These are phyloP conservation scores for Pantherophis guttatus DNA, from an alignment of 2,113 vertebrate genomes.

Conservation along the genomic window DNA sequence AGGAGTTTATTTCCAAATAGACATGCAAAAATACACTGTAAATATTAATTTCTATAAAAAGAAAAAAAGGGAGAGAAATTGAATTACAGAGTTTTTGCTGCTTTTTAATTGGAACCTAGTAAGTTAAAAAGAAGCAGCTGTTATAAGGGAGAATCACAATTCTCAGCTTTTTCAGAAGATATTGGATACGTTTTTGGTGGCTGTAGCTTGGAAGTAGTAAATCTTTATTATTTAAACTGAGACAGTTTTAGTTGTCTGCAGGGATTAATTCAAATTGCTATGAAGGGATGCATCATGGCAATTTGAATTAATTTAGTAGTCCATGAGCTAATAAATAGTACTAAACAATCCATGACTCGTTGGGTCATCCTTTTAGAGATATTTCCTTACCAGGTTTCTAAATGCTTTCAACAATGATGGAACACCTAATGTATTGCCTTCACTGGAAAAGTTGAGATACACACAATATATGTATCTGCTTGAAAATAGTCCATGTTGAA, in stretches of 20 bases:
- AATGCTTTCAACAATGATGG: no score
- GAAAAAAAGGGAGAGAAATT: neutral
- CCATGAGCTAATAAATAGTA: accelerated
- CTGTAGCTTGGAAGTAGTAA: neutral
- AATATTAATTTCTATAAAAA: neutral
- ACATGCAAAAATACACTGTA: neutral
- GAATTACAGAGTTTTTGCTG: neutral
- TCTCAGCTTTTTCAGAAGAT: neutral
- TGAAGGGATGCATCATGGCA: no score
- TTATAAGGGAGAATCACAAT: neutral
- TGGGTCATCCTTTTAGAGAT: no score
- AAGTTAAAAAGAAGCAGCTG: neutral
- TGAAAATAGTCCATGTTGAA: no score
- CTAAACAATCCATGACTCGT: no score
- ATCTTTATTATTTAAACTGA: neutral
- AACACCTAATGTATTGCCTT: no score
- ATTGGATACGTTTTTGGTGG: neutral
- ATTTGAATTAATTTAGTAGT: no score
- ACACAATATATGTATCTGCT: no score
- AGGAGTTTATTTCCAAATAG: neutral
- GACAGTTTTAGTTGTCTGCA: neutral
- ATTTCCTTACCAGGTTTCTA: no score
- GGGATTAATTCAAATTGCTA: no score
- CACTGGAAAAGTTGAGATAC: no score
- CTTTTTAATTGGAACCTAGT: neutral